Base-by-base conservation (phyloP, 2,113 vertebrate species). In the Microcebus tavaratra region DNA sequence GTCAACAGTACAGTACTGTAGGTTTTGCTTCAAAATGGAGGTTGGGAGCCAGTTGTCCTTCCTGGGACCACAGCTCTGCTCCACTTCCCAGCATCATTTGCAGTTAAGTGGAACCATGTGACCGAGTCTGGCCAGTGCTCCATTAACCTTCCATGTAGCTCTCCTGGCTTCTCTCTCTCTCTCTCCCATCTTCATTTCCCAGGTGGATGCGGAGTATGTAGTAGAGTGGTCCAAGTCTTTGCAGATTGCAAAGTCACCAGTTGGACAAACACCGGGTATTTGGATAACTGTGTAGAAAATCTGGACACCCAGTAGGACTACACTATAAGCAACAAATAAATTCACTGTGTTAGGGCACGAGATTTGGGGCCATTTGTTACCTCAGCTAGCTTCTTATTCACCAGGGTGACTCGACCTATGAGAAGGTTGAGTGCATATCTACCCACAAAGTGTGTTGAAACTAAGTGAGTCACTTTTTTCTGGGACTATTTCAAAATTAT, bases 1-100 rank as follows among this genome's bases (percentile, higher is more conserved):
- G 12, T 81, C 27, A 27, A 2, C 29, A 7, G 17, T 4, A 4
- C 2, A 8, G 42, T 1, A 2, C 23, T 42, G 29, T 59, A 67
- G 45, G 31, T n/a, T 78, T 17, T 10, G 21, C 20, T 39, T 11
- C 20, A 20, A 11, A 70, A 84, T 0, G 21, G 39, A 91, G 21
- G 6, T 9, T 31, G 67, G 81, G 76, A 55, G 48, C 2, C n/a
- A 45, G 9, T 13, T 12, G 9, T 31, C 34, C 15, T 73, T 57
- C 6, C 18, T 25, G 63, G 36, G 20, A 34, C 34, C 36, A 39
- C 21, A 67, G 63, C 17, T 57, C 59, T 0, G 4, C 27, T 70
- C 4, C 15, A 20, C 45, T 48, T 91, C 36, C 36, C 61, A 89
- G 78, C 34, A 73, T 39, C 36, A 50, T 92, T 70, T 87, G 75